Evolutionary conservation across 2,888 invertebrate genomes (phyloP).

Genomic region (Abrostola triplasia): DNA sequence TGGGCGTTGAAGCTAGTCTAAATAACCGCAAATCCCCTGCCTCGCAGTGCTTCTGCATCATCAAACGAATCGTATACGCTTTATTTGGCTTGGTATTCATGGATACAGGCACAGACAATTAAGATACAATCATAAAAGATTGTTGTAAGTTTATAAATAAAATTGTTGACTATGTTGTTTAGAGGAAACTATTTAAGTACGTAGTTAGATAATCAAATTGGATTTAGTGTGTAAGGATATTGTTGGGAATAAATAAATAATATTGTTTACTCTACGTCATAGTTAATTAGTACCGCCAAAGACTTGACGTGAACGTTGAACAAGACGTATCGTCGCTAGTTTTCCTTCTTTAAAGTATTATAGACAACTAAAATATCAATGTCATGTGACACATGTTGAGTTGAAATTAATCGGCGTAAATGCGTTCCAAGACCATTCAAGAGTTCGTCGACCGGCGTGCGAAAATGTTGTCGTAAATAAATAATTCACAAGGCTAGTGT

Average conservation of each 20-base stretch:
- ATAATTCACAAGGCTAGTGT: slow-evolving; percentile 89
- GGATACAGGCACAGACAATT: no score
- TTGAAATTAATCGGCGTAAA: slow-evolving; percentile 84
- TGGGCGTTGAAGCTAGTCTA: slow-evolving; percentile 59
- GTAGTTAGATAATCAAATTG: no score
- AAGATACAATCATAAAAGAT: no score
- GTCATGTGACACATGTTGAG: slow-evolving; percentile 69
- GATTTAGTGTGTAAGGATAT: no score
- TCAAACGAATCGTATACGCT: slow-evolving; percentile 27
- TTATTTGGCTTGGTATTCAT: slow-evolving; percentile 39
- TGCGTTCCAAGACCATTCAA: slow-evolving; percentile 85
- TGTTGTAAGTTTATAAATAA: no score
- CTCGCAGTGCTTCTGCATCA: slow-evolving; percentile 48
- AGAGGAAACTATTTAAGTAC: no score
- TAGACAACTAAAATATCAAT: slow-evolving; percentile 45
- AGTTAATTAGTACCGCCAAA: not conserved
- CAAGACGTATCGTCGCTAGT: not conserved
- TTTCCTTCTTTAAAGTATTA: slow-evolving; percentile 33
- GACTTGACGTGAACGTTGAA: not conserved
- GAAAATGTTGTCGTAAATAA: slow-evolving; percentile 89
- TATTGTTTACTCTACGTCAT: no score
- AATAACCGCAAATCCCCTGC: slow-evolving; percentile 68
- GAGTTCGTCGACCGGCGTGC: slow-evolving; percentile 88
- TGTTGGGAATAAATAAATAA: no score
- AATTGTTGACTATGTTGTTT: no score